phyloP scores from a whole-genome alignment of 2,113 vertebrate genomes.

The Chaetura pelagica region DNA sequence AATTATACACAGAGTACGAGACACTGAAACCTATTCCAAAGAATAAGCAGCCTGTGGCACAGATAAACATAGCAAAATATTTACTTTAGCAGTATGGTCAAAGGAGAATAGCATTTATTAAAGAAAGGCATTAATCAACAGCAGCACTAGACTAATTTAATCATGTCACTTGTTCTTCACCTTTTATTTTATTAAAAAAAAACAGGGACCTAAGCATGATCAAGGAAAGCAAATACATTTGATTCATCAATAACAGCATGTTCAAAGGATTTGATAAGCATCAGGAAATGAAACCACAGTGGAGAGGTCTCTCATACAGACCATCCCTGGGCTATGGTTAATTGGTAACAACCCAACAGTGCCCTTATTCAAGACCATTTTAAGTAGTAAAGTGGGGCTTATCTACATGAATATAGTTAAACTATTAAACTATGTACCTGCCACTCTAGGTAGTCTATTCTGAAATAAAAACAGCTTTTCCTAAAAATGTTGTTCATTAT shows the following conservation, averaged over 20 bases:
- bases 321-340: background rate
- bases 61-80: background rate
- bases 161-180: background rate
- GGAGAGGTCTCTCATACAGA: background rate
- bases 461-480: background rate
- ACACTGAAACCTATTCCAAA: background rate
- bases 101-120: background rate
- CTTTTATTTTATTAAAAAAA: background rate
- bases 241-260: background rate
- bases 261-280: background rate
- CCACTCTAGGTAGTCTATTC: background rate
- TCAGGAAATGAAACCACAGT: background rate
- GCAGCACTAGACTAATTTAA: background rate
- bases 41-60: background rate
- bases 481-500: background rate
- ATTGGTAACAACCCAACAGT: background rate
- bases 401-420: background rate
- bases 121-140: constrained; percentile 45
- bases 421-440: background rate
- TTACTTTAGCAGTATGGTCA: background rate
- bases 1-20: background rate
- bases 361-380: background rate
- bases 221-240: background rate
- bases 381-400: background rate
- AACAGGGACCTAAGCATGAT: background rate